A percentile compares a stretch with the other conserved stretches of the same genome.
These are phyloP conservation scores for Miltochrista miniata DNA, from an alignment of 2,888 invertebrate species.

Conservation along the genomic window DNA sequence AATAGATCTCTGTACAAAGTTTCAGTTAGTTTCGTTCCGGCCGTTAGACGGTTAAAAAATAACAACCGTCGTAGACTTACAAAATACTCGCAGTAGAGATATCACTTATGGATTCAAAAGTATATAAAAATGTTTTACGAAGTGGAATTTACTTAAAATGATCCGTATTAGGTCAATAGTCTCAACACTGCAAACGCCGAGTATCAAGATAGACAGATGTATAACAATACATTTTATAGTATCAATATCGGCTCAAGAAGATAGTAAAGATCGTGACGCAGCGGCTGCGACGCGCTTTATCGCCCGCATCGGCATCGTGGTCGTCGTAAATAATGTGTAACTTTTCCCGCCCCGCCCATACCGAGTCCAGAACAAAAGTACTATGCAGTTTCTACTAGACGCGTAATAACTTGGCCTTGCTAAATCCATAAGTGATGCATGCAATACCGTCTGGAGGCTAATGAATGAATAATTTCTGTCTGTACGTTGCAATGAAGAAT, in stretches of 20 bases:
- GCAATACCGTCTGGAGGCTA: conserved; percentile 38
- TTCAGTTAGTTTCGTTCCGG: too few relatives aligned
- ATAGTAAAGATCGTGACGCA: conserved; percentile 81
- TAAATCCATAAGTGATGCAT: conserved; percentile 37
- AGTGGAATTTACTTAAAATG: conserved; percentile 39
- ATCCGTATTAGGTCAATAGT: conserved; percentile 56
- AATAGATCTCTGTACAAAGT: too few relatives aligned
- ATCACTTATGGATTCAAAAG: too few relatives aligned
- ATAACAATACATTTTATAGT: conserved; percentile 77
- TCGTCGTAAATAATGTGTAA: conserved; percentile 82
- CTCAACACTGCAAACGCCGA: conserved; percentile 32
- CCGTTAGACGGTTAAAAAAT: too few relatives aligned
- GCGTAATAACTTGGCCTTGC: conserved; percentile 37
- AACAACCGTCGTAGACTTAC: too few relatives aligned
- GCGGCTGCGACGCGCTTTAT: conserved; percentile 82
- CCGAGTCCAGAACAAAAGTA: conserved; percentile 52
- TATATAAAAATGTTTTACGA: too few relatives aligned
- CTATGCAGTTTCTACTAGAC: conserved; percentile 49
- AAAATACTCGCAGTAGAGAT: too few relatives aligned
- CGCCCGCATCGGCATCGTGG: conserved; percentile 80
- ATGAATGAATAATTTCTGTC: conserved; percentile 31
- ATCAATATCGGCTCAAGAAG: conserved; percentile 74
- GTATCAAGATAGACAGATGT: conserved; percentile 50
- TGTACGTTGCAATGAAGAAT: conserved; percentile 14
- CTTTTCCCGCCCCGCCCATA: conserved; percentile 81